Evolutionary conservation across 2,113 vertebrate species (phyloP).

Genomic region (Tricholaema leucomelas): DNA sequence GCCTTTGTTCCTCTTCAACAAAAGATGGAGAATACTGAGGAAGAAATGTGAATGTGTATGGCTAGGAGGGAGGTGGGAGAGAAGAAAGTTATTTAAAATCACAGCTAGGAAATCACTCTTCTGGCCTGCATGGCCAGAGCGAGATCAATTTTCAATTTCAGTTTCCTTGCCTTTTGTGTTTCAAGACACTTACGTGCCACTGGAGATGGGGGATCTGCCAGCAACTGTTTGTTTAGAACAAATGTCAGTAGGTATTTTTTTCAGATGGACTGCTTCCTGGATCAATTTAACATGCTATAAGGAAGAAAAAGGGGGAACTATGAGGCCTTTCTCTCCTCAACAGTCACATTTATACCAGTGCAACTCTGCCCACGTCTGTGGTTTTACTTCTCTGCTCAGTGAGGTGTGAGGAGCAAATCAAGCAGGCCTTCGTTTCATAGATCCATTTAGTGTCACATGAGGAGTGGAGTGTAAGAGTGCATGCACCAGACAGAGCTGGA

Average conservation of each 20-base stretch:
- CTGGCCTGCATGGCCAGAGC: not conserved
- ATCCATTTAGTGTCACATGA: not conserved
- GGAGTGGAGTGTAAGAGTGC: not conserved
- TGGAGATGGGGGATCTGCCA: constrained; percentile 20
- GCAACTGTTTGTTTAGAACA: constrained; percentile 53
- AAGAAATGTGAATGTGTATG: constrained; percentile 17
- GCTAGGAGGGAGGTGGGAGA: not conserved
- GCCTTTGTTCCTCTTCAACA: constrained; percentile 57
- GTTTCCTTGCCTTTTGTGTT: constrained; percentile 56
- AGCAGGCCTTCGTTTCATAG: not conserved
- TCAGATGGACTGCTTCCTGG: constrained; percentile 14
- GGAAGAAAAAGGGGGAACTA: not conserved
- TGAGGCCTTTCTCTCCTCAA: not conserved
- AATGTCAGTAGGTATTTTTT: not conserved
- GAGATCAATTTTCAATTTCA: constrained; percentile 73
- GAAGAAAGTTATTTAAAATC: constrained; percentile 57
- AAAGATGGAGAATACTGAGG: constrained; percentile 26
- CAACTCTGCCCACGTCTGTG: fast-evolving
- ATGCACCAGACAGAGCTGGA: not conserved
- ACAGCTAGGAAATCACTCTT: constrained; percentile 55
- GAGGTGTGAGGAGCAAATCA: not conserved
- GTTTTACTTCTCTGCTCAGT: not conserved
- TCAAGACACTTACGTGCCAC: not conserved
- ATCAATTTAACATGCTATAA: constrained; percentile 17
- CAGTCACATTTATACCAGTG: not conserved